Percentiles rank a stretch among this genome's conserved stretches.
These are phyloP conservation scores for Plemyria rubiginata DNA, from an alignment of 2,888 invertebrate genomes.

Conservation along the genomic window DNA sequence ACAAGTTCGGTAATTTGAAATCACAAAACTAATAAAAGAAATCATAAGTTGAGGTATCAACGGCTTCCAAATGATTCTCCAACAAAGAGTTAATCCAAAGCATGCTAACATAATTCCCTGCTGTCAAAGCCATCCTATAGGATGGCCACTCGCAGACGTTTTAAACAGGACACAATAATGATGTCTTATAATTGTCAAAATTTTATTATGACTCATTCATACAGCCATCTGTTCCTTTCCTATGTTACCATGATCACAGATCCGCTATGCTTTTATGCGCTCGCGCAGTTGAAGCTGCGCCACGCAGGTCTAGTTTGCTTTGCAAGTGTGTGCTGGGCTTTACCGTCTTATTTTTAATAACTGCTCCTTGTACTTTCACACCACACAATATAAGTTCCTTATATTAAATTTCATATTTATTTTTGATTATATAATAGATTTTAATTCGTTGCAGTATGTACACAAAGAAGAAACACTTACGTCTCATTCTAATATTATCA, in stretches of 20 bases:
- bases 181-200: constrained; percentile 53
- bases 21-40: constrained; percentile 58
- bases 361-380: constrained; percentile 16
- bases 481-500: constrained; percentile 5
- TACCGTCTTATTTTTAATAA: constrained; percentile 15
- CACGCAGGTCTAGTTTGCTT: background rate
- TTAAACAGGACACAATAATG: constrained; percentile 34
- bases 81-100: constrained; percentile 16
- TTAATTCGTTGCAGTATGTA: background rate
- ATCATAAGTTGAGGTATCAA: constrained; percentile 54
- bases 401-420: background rate
- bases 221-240: constrained; percentile 74
- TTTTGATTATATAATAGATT: constrained; percentile 12
- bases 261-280: constrained; percentile 77
- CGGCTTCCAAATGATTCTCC: constrained; percentile 49
- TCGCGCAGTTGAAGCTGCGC: constrained; percentile 59
- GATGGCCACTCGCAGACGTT: constrained; percentile 55
- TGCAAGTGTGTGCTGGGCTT: constrained; percentile 14
- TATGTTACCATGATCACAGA: constrained; percentile 81
- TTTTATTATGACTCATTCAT: constrained; percentile 60
- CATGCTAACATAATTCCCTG: constrained; percentile 8
- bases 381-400: constrained; percentile 4
- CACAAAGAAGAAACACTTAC: constrained; percentile 8
- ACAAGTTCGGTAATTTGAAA: constrained; percentile 63
- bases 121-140: constrained; percentile 42